A percentile compares a stretch with the other conserved stretches of the same genome.
Conservation (phyloP, 2,888 invertebrate species). For the Sacculina carcini region DNA sequence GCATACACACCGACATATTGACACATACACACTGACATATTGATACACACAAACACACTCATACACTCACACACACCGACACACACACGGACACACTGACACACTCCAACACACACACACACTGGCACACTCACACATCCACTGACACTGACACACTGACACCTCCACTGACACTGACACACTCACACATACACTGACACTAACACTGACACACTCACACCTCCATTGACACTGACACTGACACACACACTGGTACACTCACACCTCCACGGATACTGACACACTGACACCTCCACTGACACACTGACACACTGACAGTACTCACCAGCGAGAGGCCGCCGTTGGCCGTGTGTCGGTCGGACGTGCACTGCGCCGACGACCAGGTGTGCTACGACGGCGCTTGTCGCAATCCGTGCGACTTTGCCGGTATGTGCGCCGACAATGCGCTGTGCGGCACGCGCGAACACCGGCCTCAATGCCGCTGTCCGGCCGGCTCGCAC, state of each 20-base stretch:
- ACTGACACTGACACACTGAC: too few species aligned
- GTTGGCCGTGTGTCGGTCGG: conserved; percentile 39
- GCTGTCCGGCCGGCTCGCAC: conserved; percentile 42
- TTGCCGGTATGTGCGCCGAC: conserved; percentile 35
- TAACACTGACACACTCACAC: too few species aligned
- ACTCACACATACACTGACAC: too few species aligned
- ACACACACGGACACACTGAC: too few species aligned
- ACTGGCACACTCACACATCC: too few species aligned
- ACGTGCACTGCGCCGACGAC: conserved; percentile 45
- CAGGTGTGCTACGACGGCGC: conserved; percentile 63
- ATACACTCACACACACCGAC: too few species aligned
- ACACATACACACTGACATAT: too few species aligned
- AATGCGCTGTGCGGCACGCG: conserved; percentile 50
- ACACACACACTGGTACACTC: too few species aligned
- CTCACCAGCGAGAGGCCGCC: conserved; percentile 5
- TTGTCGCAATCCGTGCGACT: conserved; percentile 11
- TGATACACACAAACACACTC: too few species aligned
- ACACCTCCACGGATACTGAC: neutral
- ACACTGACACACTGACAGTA: conserved; percentile 7
- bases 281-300: conserved; percentile 1
- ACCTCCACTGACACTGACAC: too few species aligned
- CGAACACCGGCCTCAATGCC: conserved; percentile 41
- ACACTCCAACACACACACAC: too few species aligned
- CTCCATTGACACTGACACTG: neutral
- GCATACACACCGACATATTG: too few species aligned